Conservation (phyloP, 2,113 vertebrate species). For the Ornithorhynchus anatinus region DNA sequence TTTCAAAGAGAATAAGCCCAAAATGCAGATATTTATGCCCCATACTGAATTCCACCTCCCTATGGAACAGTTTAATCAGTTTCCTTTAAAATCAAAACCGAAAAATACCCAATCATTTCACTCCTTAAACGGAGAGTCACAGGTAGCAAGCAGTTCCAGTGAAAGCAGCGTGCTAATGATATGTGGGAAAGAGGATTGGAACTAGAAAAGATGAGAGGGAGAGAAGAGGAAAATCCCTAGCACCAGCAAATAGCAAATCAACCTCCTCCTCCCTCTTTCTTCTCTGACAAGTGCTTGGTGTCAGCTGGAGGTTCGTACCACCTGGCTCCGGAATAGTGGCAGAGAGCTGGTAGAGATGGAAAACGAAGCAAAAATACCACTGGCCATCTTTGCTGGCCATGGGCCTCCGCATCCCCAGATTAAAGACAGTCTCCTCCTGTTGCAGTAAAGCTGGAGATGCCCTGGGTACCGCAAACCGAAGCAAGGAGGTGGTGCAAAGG, state of each 20-base stretch:
- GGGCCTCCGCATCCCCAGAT: not conserved
- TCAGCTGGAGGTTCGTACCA: not conserved
- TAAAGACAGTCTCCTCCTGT: not conserved
- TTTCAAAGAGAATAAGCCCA: not conserved
- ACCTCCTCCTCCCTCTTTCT: conserved; percentile 8
- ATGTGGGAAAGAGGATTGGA: not conserved
- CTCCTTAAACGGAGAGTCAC: not conserved
- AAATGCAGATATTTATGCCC: conserved; percentile 5
- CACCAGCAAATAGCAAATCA: not conserved
- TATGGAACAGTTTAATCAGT: not conserved
- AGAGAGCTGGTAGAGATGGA: not conserved
- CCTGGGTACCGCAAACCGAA: not conserved
- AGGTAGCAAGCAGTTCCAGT: not conserved
- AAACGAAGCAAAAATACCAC: fast-evolving
- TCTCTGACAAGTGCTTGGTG: not conserved
- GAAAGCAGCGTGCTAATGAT: not conserved
- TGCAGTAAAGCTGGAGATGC: conserved; percentile 30
- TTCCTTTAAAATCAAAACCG: not conserved
- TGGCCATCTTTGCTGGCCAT: not conserved
- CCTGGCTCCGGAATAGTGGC: not conserved
- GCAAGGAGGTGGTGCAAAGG: conserved; percentile 1
- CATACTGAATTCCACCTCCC: not conserved
- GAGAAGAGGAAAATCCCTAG: conserved; percentile 11
- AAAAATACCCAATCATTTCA: not conserved
- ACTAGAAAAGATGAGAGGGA: not conserved